These are phyloP conservation scores for Python bivittatus DNA, from an alignment of 2,113 vertebrate genomes.

Conservation along the genomic window DNA sequence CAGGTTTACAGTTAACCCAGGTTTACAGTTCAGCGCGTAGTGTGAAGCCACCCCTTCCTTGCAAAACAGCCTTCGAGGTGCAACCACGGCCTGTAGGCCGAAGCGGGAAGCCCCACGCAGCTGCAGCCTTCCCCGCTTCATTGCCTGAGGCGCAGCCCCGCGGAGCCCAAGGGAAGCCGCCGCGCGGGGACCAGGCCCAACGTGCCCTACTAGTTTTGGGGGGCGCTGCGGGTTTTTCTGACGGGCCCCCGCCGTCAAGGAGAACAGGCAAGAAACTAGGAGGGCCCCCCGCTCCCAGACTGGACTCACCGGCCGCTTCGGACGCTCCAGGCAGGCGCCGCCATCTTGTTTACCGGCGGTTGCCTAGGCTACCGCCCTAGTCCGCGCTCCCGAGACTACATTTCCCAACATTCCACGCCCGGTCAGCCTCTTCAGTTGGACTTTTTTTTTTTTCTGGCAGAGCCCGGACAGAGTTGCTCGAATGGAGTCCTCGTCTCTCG, in stretches of 20 bases:
- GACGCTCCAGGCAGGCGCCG: not conserved
- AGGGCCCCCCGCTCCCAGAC: not conserved
- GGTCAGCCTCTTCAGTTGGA: not conserved
- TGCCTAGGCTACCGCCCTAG: not conserved
- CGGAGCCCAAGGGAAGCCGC: not conserved
- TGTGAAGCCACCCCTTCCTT: too few species aligned
- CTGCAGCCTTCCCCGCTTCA: too few species aligned
- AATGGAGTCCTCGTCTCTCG: not conserved
- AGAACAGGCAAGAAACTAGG: not conserved
- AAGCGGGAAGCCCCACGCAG: too few species aligned
- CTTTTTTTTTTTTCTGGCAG: not conserved
- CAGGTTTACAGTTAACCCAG: too few species aligned
- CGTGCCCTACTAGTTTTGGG: not conserved
- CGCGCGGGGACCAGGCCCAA: not conserved
- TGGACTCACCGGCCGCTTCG: not conserved
- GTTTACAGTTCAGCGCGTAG: too few species aligned
- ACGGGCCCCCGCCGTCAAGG: not conserved
- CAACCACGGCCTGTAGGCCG: too few species aligned
- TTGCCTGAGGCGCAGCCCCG: too few species aligned
- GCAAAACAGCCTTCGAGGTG: too few species aligned
- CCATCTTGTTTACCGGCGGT: constrained; percentile 23
- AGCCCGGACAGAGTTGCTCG: not conserved
- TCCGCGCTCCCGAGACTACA: not conserved
- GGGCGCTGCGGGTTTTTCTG: not conserved
- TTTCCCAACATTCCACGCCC: not conserved